Evolutionary conservation across 1,140 invertebrate species (phyloP).

Genomic region (Portunus trituberculatus): DNA sequence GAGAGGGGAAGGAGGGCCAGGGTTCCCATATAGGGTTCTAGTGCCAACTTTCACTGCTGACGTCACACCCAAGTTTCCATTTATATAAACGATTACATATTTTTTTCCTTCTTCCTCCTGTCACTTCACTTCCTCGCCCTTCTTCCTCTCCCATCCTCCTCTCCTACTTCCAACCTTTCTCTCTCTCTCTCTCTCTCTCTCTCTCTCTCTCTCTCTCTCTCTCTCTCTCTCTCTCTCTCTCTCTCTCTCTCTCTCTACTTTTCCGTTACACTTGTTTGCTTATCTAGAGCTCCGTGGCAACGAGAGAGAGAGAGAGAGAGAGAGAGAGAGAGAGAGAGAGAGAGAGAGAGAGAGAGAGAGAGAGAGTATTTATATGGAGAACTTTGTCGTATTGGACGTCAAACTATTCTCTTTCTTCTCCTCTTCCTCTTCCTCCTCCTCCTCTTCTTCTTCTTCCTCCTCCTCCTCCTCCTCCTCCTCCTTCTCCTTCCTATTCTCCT

Average conservation of each 20-base stretch:
- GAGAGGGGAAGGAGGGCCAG: not conserved
- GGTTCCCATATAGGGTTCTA: not conserved
- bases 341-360: no score
- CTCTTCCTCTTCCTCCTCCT: not conserved
- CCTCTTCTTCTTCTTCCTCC: not conserved
- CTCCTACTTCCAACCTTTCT: not conserved
- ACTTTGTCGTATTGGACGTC: no score
- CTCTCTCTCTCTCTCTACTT: no score
- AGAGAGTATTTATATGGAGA: no score
- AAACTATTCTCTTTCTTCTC: no score
- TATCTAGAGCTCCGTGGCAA: no score
- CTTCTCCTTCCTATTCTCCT: not conserved
- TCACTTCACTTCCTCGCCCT: not conserved
- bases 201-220: no score
- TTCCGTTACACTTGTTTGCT: no score
- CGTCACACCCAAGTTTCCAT: not conserved
- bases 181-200: not conserved
- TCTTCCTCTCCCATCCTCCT: not conserved
- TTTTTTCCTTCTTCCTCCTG: not conserved
- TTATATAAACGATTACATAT: constrained; percentile 15
- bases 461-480: not conserved
- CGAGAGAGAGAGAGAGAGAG: no score
- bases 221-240: no score
- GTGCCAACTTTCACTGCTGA: not conserved
- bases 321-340: no score